phyloP scores from a whole-genome alignment of 2,888 invertebrate species.

The Formica aserva region DNA sequence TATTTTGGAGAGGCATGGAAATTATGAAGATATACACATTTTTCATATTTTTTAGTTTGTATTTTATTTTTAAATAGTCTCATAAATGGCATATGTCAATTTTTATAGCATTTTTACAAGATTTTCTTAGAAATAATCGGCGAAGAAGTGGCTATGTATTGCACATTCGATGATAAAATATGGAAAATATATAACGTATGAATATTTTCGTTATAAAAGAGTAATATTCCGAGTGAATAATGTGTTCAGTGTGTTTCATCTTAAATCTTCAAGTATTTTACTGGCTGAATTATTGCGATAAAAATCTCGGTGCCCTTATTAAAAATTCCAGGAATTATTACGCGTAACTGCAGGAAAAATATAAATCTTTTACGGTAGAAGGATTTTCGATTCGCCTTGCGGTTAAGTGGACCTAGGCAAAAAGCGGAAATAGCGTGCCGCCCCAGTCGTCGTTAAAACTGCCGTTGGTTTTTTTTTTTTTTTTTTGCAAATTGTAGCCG shows the following conservation, averaged over 20 bases:
- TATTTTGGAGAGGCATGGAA: neutral
- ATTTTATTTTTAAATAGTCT: neutral
- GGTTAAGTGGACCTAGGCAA: conserved; percentile 48
- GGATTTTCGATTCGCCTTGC: conserved; percentile 44
- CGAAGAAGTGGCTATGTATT: neutral
- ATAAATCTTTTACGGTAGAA: conserved; percentile 42
- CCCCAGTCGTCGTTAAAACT: conserved; percentile 22
- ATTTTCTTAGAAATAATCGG: neutral
- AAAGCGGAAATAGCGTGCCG: conserved; percentile 47
- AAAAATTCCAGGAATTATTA: conserved; percentile 46
- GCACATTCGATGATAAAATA: neutral
- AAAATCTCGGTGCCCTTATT: conserved; percentile 32
- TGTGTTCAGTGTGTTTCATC: neutral
- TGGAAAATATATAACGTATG: neutral
- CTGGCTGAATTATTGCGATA: neutral
- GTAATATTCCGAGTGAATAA: neutral
- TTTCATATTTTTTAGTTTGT: neutral
- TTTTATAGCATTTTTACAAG: neutral
- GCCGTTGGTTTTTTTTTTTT: conserved; percentile 15
- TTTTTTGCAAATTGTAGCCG: conserved; percentile 23
- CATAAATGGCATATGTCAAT: neutral
- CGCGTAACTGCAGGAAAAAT: conserved; percentile 45
- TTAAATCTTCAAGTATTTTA: neutral
- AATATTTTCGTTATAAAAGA: neutral
- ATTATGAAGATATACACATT: neutral